Evolutionary conservation across 2,888 invertebrate genomes (phyloP).

Genomic region (Digitonthophagus gazella): DNA sequence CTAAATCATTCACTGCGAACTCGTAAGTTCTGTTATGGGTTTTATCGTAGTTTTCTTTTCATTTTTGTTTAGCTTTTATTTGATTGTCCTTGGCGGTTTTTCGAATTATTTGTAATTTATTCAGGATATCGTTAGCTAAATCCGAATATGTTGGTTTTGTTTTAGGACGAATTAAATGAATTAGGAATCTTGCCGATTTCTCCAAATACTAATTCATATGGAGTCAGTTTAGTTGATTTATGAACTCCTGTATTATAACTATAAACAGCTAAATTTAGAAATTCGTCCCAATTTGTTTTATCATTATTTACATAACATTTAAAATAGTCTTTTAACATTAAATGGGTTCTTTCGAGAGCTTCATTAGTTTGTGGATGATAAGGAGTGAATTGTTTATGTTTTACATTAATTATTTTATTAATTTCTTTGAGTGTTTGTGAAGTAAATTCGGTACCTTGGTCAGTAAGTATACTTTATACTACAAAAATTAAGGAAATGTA

Average conservation of each 20-base stretch:
- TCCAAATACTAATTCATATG: slow-evolving; percentile 28
- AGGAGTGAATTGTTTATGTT: slow-evolving; percentile 8
- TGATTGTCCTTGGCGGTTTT: slow-evolving; percentile 25
- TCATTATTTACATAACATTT: slow-evolving; percentile 26
- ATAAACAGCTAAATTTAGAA: slow-evolving; percentile 26
- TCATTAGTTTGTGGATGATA: slow-evolving; percentile 38
- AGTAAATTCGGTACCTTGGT: slow-evolving; percentile 24
- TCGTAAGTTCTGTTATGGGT: slow-evolving; percentile 20
- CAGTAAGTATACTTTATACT: slow-evolving; percentile 16
- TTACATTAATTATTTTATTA: slow-evolving; percentile 22
- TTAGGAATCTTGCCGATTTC: slow-evolving; percentile 25
- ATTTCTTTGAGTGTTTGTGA: slow-evolving; percentile 25
- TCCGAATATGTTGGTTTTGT: slow-evolving; percentile 19
- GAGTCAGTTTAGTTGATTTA: slow-evolving; percentile 25
- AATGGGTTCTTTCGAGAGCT: slow-evolving; percentile 38
- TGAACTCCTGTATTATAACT: slow-evolving; percentile 27
- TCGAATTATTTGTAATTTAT: slow-evolving; percentile 21
- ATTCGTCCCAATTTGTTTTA: slow-evolving; percentile 25
- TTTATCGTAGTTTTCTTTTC: slow-evolving; percentile 27
- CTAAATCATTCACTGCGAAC: slow-evolving; percentile 22
- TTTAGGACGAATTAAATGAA: slow-evolving; percentile 19
- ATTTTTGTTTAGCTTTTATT: slow-evolving; percentile 21
- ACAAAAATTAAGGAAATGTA: slow-evolving; percentile 18
- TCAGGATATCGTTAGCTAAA: slow-evolving; percentile 20
- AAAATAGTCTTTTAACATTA: slow-evolving; percentile 36